Evolutionary conservation across 2,113 vertebrate species (phyloP), one percentile per base, ranked within the genome.

Genomic region (Charina bottae): DNA sequence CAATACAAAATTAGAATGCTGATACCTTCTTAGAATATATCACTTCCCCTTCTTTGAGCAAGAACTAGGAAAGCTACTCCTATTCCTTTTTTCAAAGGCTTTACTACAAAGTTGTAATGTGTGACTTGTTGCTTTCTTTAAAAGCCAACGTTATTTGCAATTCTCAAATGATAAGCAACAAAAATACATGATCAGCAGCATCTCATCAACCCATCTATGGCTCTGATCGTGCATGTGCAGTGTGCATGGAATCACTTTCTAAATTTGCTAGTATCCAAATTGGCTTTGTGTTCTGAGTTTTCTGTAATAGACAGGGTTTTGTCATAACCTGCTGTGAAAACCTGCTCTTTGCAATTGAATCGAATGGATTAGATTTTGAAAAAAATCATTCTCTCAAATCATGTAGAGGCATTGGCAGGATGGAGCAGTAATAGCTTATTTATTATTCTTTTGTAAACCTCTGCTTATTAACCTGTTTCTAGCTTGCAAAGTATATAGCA

Each of bases 331-430:
- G 21, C 7, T 83, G 26, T 60, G 54, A 58, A 88, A 92, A 58
- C 26, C 37, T 78, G 68, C 15, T 78, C 15, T 89, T 89, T 89
- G 56, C n/a, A 78, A 37, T 89, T 88, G 72, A 84, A 89, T 62
- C 54, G 62, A 46, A 92, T 54, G n/a, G 10, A 89, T 84, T 28
- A 54, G 28, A 54, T 62, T 89, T 83, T 84, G 58, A 37, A 84
- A 84, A 72, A n/a, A 87, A 58, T 13, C 24, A 28, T 33, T 91
- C 23, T 46, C 4, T 54, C 68, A 83, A 37, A 62, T 28, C 4
- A 62, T 89, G 37, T 85, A n/a, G 8, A 62, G 33, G 4, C 54
- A 62, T 53, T 60, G 19, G 28, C 28, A 92, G 12, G 33, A 83
- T 21, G 17, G 21, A 88, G 33, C 6, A 60, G 53, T 23, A 88